These are phyloP conservation scores for Thripadectes ignobilis DNA, from an alignment of 2,797 vertebrate species.

Conservation along the genomic window DNA sequence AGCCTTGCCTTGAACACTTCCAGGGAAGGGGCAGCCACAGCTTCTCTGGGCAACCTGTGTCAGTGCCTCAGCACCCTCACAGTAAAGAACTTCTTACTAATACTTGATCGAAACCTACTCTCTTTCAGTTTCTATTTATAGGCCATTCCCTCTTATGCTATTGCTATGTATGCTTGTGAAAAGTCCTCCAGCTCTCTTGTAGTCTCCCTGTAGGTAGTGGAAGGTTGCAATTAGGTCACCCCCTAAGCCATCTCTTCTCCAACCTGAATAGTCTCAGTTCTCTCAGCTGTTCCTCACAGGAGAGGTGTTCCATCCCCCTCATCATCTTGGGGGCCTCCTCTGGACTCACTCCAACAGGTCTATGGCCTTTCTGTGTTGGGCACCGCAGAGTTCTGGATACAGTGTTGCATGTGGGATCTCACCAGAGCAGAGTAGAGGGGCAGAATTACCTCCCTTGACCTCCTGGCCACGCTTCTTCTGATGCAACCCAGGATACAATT, in stretches of 20 bases:
- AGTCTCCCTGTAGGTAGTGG: neutral
- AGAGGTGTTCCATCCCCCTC: neutral
- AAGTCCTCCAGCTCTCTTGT: neutral
- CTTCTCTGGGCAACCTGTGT: neutral
- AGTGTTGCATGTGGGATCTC: neutral
- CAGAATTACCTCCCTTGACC: neutral
- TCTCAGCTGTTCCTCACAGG: neutral
- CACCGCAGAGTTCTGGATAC: rapidly evolving
- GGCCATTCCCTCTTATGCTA: neutral
- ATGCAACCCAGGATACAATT: rapidly evolving
- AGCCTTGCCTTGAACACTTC: neutral
- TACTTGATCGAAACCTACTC: neutral
- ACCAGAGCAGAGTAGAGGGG: neutral
- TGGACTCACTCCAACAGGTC: rapidly evolving
- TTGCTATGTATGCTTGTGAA: neutral
- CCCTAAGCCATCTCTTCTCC: neutral
- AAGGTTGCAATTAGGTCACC: neutral
- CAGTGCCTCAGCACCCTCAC: neutral
- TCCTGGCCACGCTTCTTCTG: neutral
- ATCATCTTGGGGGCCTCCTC: neutral
- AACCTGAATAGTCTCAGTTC: neutral
- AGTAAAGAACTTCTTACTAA: neutral
- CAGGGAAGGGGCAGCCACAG: neutral
- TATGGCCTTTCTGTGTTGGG: rapidly evolving
- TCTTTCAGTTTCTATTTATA: neutral